phyloP scores from a whole-genome alignment of 2,888 invertebrate genomes.

The Andricus quercusramuli region DNA sequence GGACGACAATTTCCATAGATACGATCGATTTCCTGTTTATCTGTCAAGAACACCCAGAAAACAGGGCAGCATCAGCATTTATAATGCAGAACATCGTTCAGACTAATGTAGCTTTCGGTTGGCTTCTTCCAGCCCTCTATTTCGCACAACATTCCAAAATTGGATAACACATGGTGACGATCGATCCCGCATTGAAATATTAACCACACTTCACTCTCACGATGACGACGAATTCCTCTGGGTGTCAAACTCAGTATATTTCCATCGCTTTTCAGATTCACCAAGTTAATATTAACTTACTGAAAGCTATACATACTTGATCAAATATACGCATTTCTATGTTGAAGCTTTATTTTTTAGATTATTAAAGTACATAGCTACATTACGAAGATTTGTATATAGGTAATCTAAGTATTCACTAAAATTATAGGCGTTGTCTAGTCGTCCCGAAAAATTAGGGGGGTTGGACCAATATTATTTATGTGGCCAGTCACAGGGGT shows the following conservation, averaged over 20 bases:
- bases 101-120: slow-evolving; percentile 19
- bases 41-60: slow-evolving; percentile 42
- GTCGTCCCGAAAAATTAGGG: too few relatives aligned
- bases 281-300: neutral
- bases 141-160: slow-evolving; percentile 16
- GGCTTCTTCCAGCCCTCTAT: neutral
- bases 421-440: too few relatives aligned
- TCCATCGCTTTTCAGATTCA: neutral
- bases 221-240: slow-evolving; percentile 25
- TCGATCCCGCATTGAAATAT: slow-evolving; percentile 32
- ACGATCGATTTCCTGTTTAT: slow-evolving; percentile 50
- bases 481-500: too few relatives aligned
- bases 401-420: too few relatives aligned
- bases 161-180: slow-evolving; percentile 30
- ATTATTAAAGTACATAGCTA: neutral
- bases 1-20: slow-evolving; percentile 54
- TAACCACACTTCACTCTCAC: slow-evolving; percentile 27
- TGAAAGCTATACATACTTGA: neutral
- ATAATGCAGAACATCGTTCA: slow-evolving; percentile 27
- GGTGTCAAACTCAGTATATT: neutral
- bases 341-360: neutral
- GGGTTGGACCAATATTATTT: too few relatives aligned
- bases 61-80: slow-evolving; percentile 30
- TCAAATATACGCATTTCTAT: neutral
- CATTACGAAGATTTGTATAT: too few relatives aligned